A percentile compares a stretch with the other conserved stretches of the same genome.
phyloP scores from a whole-genome alignment of 2,888 invertebrate species.

The Rhaphigaster nebulosa region DNA sequence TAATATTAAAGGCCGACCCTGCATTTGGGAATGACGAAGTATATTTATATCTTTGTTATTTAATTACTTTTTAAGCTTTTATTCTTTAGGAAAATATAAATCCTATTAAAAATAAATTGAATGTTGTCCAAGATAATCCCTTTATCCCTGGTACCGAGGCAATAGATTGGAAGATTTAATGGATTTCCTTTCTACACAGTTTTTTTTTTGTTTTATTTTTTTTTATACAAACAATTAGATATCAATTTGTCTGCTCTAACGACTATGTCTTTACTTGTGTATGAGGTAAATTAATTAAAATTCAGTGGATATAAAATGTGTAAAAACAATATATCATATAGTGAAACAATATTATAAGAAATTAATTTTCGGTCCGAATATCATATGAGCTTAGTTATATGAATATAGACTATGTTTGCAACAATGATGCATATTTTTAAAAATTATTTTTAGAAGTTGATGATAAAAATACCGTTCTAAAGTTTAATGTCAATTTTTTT shows the following conservation, averaged over 20 bases:
- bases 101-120: background rate
- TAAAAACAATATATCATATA: too few relatives aligned
- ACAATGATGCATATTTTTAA: too few relatives aligned
- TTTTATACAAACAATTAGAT: background rate
- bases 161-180: background rate
- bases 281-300: too few relatives aligned
- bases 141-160: background rate
- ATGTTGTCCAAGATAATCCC: background rate
- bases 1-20: background rate
- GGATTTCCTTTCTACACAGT: background rate
- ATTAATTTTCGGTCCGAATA: too few relatives aligned
- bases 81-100: background rate
- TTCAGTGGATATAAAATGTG: too few relatives aligned
- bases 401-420: too few relatives aligned
- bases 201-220: background rate
- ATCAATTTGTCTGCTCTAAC: background rate
- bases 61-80: background rate
- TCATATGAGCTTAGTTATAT: too few relatives aligned
- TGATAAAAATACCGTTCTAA: too few relatives aligned
- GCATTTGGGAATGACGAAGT: background rate
- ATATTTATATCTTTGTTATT: background rate
- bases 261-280: background rate
- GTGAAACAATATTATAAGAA: too few relatives aligned
- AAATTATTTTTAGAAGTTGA: too few relatives aligned
- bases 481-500: too few relatives aligned